Evolutionary conservation across 2,113 vertebrate species (phyloP).

Genomic region (Australoheros scitulus): DNA sequence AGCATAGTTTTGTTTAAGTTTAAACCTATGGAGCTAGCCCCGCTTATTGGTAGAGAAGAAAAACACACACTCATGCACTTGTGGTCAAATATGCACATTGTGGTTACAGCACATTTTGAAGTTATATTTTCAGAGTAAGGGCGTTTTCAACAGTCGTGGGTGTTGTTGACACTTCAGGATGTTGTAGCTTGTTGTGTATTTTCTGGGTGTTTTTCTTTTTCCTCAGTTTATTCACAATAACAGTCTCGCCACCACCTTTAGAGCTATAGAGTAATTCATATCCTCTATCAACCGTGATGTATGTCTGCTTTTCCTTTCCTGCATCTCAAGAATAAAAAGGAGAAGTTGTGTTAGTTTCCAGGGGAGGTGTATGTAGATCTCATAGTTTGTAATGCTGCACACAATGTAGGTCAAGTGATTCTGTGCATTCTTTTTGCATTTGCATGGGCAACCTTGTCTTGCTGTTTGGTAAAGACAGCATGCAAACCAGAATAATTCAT

Average conservation of each 20-base stretch:
- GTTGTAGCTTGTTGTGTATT: not conserved
- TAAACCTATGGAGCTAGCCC: not conserved
- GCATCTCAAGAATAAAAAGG: conserved; percentile 15
- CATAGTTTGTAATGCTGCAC: not conserved
- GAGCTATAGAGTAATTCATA: not conserved
- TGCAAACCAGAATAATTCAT: not conserved
- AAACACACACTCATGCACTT: not conserved
- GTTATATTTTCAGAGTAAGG: conserved; percentile 54
- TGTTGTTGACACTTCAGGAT: conserved; percentile 69
- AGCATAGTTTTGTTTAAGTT: not conserved
- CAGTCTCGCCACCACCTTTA: not conserved
- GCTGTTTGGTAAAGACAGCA: not conserved
- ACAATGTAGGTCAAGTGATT: conserved; percentile 31
- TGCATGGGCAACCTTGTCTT: not conserved
- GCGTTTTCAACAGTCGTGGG: conserved; percentile 73
- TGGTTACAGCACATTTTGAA: conserved; percentile 11
- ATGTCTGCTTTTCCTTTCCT: not conserved
- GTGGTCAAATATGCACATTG: conserved; percentile 19
- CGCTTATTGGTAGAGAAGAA: not conserved
- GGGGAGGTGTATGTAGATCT: not conserved
- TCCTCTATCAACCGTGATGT: not conserved
- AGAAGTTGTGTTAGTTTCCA: conserved; percentile 37
- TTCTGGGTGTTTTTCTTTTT: conserved; percentile 4
- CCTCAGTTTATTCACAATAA: not conserved
- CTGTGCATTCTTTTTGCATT: not conserved